Base-by-base conservation (phyloP, 2,888 invertebrate species). In the Synanthedon andrenaeformis region DNA sequence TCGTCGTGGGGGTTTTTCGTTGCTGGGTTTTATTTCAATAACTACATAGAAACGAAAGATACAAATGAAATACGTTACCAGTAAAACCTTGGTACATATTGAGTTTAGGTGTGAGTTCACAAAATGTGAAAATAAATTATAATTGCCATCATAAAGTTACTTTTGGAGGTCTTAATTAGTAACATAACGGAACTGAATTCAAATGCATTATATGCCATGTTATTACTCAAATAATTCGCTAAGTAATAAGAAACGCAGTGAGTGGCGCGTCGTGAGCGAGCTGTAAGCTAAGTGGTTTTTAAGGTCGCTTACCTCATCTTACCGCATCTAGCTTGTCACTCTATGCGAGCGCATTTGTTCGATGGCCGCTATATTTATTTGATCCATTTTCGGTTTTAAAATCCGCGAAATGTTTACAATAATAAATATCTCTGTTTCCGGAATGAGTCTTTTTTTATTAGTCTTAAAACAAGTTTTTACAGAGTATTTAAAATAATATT, bases 281-380 rank as follows among this genome's bases (percentile, higher is more conserved):
- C 61, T 62, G 74, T 67, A 75, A 73, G 80, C 76, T 83, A 85
- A 85, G 84, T 86, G 84, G 77, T 78, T 82, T 74, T 77, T 82
- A 82, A 85, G 84, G 83, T 84, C 84, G 82, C 80, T 84, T 85
- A 85, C 84, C 84, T 85, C 84, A 84, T 80, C 76, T 69, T 67
- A 62, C 67, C 67, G 71, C 67, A 69, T 67, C 67, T 73, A 45
- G 45, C 45, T 13, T 14, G 6, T 45, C 45, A 45, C 73, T 72
- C 70, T 69, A 74, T 72, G 70, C 73, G 70, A 70, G 75, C 72
- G 74, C 75, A 73, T 76, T 75, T 71, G 69, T 69, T 58, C 65
- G 63, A 68, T 65, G 60, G 59, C 58, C 67, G 55, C 62, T 70
- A 72, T 72, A 67, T 76, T 78, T 76, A 69, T 75, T 74, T 71